Percentiles rank a stretch among this genome's conserved stretches.
These are phyloP conservation scores for Melipona quadrifasciata DNA, from an alignment of 1,140 invertebrate species.

Conservation along the genomic window DNA sequence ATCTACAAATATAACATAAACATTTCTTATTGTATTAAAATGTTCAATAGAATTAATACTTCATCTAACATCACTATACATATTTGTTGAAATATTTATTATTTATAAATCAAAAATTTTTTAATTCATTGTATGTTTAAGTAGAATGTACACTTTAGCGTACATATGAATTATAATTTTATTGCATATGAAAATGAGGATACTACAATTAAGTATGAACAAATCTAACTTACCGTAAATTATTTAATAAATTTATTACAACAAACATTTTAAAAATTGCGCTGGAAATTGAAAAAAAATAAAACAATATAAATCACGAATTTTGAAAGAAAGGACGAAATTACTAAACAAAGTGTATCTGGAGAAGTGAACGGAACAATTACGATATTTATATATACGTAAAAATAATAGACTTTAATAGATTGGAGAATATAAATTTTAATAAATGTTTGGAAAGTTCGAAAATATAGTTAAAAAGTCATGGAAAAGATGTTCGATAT, in stretches of 20 bases:
- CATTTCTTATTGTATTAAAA: neutral
- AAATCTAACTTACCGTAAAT: neutral
- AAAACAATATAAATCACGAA: slow-evolving; percentile 4
- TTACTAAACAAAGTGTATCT: neutral
- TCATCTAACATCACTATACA: neutral
- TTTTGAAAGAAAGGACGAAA: neutral
- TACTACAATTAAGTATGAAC: neutral
- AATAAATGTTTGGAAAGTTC: neutral
- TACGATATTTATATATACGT: neutral
- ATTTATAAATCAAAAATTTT: neutral
- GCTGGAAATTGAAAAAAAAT: slow-evolving; percentile 12
- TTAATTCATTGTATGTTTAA: neutral
- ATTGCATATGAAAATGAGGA: neutral
- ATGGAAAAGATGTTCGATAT: neutral
- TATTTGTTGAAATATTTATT: neutral
- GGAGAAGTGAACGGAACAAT: neutral
- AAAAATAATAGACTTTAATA: no score
- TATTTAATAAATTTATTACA: neutral
- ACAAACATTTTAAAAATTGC: neutral
- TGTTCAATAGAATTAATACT: neutral
- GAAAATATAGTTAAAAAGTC: neutral
- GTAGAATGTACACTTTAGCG: neutral
- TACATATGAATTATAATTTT: neutral
- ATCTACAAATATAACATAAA: neutral
- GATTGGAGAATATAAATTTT: neutral